phyloP scores from a whole-genome alignment of 2,797 vertebrate genomes.

The Cetoscarus ocellatus region DNA sequence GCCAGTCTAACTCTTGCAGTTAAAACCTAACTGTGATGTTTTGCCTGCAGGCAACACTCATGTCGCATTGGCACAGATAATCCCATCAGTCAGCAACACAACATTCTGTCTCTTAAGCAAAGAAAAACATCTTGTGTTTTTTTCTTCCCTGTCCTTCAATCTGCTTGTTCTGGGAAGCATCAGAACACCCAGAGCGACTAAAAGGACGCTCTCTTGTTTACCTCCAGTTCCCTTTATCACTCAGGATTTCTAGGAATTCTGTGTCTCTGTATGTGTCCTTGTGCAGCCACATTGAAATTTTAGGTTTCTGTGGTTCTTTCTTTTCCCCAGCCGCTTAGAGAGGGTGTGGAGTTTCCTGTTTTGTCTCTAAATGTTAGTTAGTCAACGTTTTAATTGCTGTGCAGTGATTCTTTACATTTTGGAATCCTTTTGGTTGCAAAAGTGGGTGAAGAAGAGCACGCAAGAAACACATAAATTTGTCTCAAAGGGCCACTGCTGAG shows the following conservation, averaged over 20 bases:
- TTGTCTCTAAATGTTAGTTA: conserved; percentile 48
- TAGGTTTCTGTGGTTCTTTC: conserved; percentile 47
- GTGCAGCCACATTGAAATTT: conserved; percentile 12
- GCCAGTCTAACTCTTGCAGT: not conserved
- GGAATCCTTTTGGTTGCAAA: conserved; percentile 9
- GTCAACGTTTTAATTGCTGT: conserved; percentile 56
- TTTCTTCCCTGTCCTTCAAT: not conserved
- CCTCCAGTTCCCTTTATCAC: not conserved
- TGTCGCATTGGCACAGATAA: conserved; percentile 9
- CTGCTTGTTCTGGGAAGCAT: conserved; percentile 1
- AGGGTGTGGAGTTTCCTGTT: conserved; percentile 70
- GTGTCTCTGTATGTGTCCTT: not conserved
- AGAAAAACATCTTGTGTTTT: conserved; percentile 9
- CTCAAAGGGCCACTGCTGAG: not conserved
- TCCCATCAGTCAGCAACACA: conserved; percentile 22
- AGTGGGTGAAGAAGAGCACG: not conserved
- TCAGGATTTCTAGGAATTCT: conserved; percentile 1
- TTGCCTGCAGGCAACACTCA: conserved; percentile 7
- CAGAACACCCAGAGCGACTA: conserved; percentile 2
- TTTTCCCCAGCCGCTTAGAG: conserved; percentile 15
- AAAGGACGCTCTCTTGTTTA: conserved; percentile 16
- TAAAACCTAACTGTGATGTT: not conserved
- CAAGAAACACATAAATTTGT: too few species aligned
- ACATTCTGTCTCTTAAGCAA: conserved; percentile 7
- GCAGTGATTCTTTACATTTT: conserved; percentile 18